Base-by-base conservation (phyloP, 2,797 vertebrate genomes). In the Liparis tanakae region DNA sequence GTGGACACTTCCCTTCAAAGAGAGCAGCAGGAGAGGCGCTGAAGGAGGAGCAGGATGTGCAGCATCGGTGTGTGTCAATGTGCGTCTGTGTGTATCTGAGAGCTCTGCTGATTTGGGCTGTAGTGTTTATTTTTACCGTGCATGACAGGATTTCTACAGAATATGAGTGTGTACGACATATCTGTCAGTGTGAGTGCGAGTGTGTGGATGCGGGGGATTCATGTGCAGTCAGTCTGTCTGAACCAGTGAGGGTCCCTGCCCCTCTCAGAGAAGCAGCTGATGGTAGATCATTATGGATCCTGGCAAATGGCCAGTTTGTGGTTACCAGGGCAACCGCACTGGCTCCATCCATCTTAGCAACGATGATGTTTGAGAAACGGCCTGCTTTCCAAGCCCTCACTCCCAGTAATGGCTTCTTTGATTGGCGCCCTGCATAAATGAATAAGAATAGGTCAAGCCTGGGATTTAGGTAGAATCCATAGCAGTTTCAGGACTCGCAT, bases 261-360 rank as follows among this genome's bases (percentile, higher is more conserved):
- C 65, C 77, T 67, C 67, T 71, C 74, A 36, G 79, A 67, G 73
- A 77, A 79, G 87, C 89, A 90, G 85, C 88, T 94, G 92, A 94
- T 92, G 87, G 85, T 86, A 93, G 93, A 91, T 91, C 90, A 94
- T 94, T 94, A 93, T 85, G 88, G 91, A 92, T 92, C 85, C 83
- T 93, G 92, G 93, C 88, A 93, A 92, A 84, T 86, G 87, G 91
- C 93, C 93, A 93, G 88, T 90, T 63, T 3, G 76, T 60, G 76
- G 94, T 95, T 93, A 88, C 94, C 93, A 91, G 6, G 88, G 93
- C 91, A 94, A 95, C 95, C 76, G 0, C 34, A 22, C 76, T 60
- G 76, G 80, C 85, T 76, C 86, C 85, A 90, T 91, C 90, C 83
- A 80, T 92, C 86, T 87, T 76, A 83, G 82, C 83, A 59, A 78